phyloP scores from a whole-genome alignment of 2,797 vertebrate genomes.

The Heliangelus exortis region DNA sequence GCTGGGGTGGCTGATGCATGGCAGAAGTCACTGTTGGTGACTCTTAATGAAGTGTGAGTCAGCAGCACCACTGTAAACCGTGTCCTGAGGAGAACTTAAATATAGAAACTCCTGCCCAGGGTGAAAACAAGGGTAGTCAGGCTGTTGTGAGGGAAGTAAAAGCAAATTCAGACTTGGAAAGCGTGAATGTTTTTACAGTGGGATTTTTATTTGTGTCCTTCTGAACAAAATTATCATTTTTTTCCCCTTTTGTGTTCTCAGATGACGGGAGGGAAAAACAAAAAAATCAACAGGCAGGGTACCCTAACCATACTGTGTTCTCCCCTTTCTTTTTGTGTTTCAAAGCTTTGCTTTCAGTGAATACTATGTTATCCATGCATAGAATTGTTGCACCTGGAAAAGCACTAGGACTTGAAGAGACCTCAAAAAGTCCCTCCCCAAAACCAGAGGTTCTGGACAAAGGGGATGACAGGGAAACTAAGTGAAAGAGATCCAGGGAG shows the following conservation, averaged over 20 bases:
- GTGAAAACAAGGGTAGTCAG: neutral
- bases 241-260: neutral
- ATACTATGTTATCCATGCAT: accelerated
- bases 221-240: neutral
- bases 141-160: neutral
- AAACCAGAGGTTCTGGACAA: neutral
- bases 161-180: neutral
- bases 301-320: accelerated
- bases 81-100: neutral
- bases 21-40: neutral
- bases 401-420: neutral
- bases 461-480: neutral
- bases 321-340: neutral
- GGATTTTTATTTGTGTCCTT: neutral
- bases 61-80: neutral
- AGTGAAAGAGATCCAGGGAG: neutral
- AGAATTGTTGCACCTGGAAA: neutral
- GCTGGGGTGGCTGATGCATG: neutral
- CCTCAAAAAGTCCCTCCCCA: neutral
- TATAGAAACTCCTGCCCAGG: neutral
- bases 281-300: neutral
- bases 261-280: neutral
- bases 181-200: neutral
- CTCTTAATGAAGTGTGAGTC: constrained; percentile 41
- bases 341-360: neutral